These are phyloP conservation scores for Drosophila mayaguana DNA, from an alignment of 2,888 invertebrate species.

Conservation along the genomic window DNA sequence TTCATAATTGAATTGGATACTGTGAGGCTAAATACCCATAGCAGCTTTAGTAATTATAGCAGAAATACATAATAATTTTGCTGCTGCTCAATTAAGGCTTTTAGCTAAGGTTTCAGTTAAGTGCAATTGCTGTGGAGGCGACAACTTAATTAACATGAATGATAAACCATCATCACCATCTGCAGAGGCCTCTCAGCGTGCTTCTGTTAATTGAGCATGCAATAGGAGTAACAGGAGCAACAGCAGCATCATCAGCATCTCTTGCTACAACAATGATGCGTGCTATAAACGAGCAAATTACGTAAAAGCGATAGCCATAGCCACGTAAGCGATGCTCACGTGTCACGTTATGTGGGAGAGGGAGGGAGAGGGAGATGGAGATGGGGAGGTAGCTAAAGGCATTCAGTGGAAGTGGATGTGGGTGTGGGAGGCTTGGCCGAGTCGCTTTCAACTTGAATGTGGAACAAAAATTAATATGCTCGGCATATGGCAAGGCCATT, in stretches of 20 bases:
- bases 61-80: neutral
- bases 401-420: neutral
- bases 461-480: conserved; percentile 73
- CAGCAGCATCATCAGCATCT: conserved; percentile 11
- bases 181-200: conserved; percentile 37
- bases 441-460: conserved; percentile 37
- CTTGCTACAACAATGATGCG: conserved; percentile 52
- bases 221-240: conserved; percentile 10
- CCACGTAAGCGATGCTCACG: conserved; percentile 68
- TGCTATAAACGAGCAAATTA: conserved; percentile 71
- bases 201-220: conserved; percentile 55
- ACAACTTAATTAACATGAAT: conserved; percentile 32
- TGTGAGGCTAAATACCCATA: neutral
- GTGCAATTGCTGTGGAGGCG: conserved; percentile 16
- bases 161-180: conserved; percentile 40
- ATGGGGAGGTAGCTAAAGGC: neutral
- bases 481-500: conserved; percentile 63
- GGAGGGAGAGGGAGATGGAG: neutral
- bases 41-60: neutral
- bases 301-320: conserved; percentile 77
- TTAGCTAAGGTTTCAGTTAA: conserved; percentile 1
- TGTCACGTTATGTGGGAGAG: conserved; percentile 57
- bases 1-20: too few relatives aligned
- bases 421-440: neutral
- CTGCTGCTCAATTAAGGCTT: neutral